Base-by-base conservation (phyloP, 1,140 invertebrate genomes). In the Dendroctonus valens region DNA sequence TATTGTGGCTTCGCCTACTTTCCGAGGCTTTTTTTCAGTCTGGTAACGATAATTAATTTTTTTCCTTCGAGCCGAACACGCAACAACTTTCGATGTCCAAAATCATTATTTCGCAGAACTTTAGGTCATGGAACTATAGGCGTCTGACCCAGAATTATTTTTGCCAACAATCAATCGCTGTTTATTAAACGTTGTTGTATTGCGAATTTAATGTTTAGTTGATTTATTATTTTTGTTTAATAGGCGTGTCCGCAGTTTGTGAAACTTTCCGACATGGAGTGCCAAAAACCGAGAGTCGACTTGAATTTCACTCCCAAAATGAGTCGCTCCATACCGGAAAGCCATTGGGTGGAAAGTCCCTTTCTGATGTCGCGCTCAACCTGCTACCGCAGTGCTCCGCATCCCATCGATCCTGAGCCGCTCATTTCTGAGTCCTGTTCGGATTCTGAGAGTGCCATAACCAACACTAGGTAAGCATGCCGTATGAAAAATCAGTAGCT, bases 341-440 rank as follows among this genome's bases (percentile, higher is more conserved):
- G 84, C 51, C 86, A 85, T 6, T 86, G 84, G 84, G 83, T 86
- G 50, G 84, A 86, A 55, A 87, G 83, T 68, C 85, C 85, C 62
- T 78, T 86, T 67, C 79, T 82, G 8, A 83, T 84, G 80, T 83
- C 82, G 15, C 80, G 84, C 7, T 83, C 83, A 2, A 83, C 80
- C 3, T 82, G 80, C 8, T 81, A 79, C 52, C 74, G 79, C 15
- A 78, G 77, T 38, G 76, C 79, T 5, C 76, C 76, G 9, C 72
- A 73, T 60, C 77, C 75, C 11, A 64, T 76, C 12, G 75, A 77
- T 57, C 72, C 73, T 0, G 76, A 77, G 65, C 69, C 54, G 12
- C 61, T 63, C 44, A 70, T 72, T 38, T 53, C 69, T 0, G 63
- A 65, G 14, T 52, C 37, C 12, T 54, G 53, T 41, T 71, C 67